Evolutionary conservation across 2,797 vertebrate genomes (phyloP).

Genomic region (Lemur catta): DNA sequence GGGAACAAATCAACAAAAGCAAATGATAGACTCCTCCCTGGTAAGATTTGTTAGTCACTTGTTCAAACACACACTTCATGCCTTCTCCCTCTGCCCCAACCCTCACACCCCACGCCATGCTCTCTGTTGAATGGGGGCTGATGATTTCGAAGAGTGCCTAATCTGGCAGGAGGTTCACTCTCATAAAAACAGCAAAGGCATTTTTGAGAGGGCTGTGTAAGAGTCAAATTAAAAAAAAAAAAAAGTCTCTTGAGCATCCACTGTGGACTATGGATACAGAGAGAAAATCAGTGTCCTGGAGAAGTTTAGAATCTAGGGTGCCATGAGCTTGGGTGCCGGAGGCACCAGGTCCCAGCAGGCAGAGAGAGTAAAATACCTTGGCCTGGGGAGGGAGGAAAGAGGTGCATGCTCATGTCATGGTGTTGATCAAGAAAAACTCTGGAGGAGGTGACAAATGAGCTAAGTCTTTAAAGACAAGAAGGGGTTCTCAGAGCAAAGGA

Average conservation of each 20-base stretch:
- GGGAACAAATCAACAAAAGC: neutral
- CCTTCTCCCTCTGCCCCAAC: neutral
- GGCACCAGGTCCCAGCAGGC: fast-evolving
- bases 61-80: fast-evolving
- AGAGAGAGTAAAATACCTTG: neutral
- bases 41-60: neutral
- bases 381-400: neutral
- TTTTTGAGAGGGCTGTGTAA: neutral
- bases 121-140: neutral
- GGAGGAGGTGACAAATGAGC: neutral
- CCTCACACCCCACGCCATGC: neutral
- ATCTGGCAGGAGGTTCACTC: neutral
- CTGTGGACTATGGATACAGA: neutral
- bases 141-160: neutral
- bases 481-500: neutral
- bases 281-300: neutral
- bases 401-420: fast-evolving
- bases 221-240: neutral
- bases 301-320: neutral
- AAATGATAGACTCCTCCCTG: neutral
- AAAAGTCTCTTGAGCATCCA: neutral
- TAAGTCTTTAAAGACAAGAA: neutral
- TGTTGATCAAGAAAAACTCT: neutral
- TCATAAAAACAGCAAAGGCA: neutral
- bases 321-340: neutral